Base-by-base conservation (phyloP, 2,797 vertebrate species). In the Karalla daura region DNA sequence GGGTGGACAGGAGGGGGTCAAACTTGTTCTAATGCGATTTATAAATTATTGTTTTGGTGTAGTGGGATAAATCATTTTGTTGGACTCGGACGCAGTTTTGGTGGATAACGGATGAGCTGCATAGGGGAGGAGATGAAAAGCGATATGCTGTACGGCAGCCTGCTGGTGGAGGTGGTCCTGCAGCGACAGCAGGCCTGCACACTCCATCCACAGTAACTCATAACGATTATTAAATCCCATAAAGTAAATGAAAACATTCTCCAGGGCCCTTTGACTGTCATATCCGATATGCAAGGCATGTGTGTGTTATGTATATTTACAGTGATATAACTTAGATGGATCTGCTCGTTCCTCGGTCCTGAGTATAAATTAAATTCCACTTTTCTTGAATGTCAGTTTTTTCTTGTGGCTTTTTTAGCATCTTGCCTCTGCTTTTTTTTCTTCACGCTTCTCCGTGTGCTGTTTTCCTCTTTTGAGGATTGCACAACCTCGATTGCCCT, bases 141-240 rank as follows among this genome's bases (percentile, higher is more conserved):
- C 5, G 9, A 60, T 32, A 27, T 21, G 37, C 40, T 58, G 18
- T 43, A 45, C 63, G 43, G 70, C 54, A 85, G 77, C 50, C 40
- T 14, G 8, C 12, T 54, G 70, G 52, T 64, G 55, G 41, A 5
- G 60, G 74, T 54, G 69, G 40, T 74, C 74, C 60, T 65, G 74
- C 47, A 68, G 67, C 7, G 46, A 73, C 74, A 40, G 59, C 30
- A 51, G 21, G 24, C 41, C 70, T 44, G 40, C 14, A 28, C 7
- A 11, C 40, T 27, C 18, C 12, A 20, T 76, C 56, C 37, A 41
- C 70, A 44, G 36, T 64, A 69, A 55, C 52, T 82, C 55, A 79
- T 63, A 33, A 63, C 37, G 44, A 71, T 82, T 74, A 80, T 69
- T 78, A 80, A 67, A 84, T 75, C 61, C 64, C 37, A 59, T 63